Evolutionary conservation across 2,113 vertebrate genomes (phyloP), one percentile per base, ranked within the genome.

Genomic region (Ptilorrhoa leucosticta): DNA sequence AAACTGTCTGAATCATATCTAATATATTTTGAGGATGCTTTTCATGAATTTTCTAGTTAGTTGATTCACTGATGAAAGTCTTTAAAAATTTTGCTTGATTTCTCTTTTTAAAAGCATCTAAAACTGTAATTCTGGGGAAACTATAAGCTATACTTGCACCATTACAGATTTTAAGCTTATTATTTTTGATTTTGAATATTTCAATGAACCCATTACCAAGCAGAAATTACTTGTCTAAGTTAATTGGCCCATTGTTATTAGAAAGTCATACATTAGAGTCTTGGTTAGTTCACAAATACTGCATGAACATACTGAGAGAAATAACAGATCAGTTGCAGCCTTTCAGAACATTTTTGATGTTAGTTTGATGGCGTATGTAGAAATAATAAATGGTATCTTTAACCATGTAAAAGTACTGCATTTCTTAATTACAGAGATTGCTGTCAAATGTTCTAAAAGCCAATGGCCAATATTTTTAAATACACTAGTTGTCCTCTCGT

Each of bases 131-230:
- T 72, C 42, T 60, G 23, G 7, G 47, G 27, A 83, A 75, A 33
- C 13, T 11, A 4, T 63, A 75, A 64, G 12, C 10, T 63, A 1
- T 28, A 26, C 27, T 82, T 11, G 7, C 8, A 13, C 5, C 6
- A 10, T 39, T 58, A 39, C 14, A 19, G 15, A 58, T 68, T 44
- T 75, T 39, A 45, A 85, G 44, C 21, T 44, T 51, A 14, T 70
- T 78, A n/a, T 53, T 81, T 70, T 37, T 89, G 13, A 37, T 20
- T 81, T 69, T 24, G 12, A 69, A 8, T 90, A 22, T 84, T 87
- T 73, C 7, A 4, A 4, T 85, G n/a, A 92, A 53, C 7, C 13
- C 0, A 0, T 63, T 40, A 45, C 20, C 35, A 79, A 28, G n/a
- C 14, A 53, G 60, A 50, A 79, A 58, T 39, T 53, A 53, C 7